Evolutionary conservation across 2,888 invertebrate genomes (phyloP), one percentile per base, ranked within the genome.

Genomic region (Metopia argyrocephala): DNA sequence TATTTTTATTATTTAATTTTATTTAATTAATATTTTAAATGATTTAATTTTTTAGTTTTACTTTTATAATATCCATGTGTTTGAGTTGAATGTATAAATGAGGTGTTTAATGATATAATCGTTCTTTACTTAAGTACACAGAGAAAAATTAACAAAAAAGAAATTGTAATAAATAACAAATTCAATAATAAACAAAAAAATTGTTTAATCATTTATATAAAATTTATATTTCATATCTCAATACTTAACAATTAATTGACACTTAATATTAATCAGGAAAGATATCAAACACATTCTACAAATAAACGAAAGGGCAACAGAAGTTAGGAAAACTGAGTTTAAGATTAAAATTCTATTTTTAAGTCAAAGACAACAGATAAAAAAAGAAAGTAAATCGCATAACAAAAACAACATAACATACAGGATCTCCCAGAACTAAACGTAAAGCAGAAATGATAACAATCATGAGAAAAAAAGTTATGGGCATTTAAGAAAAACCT

Each of bases 221-320:
- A 38, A 38, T 38, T 12, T 38, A 12, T 38, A 3, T 15, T 3
- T 38, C 15, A 12, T 12, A 1, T 6, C 1, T 27, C 23, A 21
- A 50, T 69, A 73, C 65, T 76, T 80, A 76, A 76, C 73, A 73
- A 74, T 73, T 76, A 76, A 80, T 80, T 80, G 76, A 76, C 73
- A 73, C 76, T 76, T 74, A 76, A 81, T 57, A 68, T 57, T 78
- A 79, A 71, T 64, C 45, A 75, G n/a, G n/a, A n/a, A n/a, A n/a
- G n/a, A 74, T 57, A 62, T 54, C 56, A 70, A 56, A 38, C n/a
- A 2, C 20, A 18, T 0, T 7, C 6, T 21, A 50, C 4, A 50
- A 20, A 21, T 9, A 21, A 2, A 20, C 21, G 7, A 18, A 21
- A 7, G 7, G 7, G 7, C 6, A 20, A 50, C 20, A 50, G 21